These are phyloP conservation scores for Telenomus remus DNA, from an alignment of 1,140 invertebrate genomes.

Conservation along the genomic window DNA sequence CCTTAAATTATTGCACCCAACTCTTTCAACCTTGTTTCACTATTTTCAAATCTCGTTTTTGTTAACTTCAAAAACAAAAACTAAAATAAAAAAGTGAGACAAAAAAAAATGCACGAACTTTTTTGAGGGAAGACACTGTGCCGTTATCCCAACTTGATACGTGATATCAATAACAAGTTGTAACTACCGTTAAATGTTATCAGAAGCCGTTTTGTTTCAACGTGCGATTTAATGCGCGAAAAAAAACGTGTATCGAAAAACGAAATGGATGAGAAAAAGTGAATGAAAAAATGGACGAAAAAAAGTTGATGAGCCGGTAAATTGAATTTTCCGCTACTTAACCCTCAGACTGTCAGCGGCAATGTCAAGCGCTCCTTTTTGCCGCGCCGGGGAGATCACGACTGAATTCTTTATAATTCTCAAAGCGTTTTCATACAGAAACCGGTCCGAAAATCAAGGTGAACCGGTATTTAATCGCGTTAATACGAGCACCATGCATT, in stretches of 20 bases:
- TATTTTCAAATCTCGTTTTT: constrained; percentile 28
- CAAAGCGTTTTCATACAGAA: constrained; percentile 40
- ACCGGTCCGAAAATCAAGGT: constrained; percentile 59
- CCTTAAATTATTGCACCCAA: constrained; percentile 38
- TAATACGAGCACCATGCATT: constrained; percentile 47
- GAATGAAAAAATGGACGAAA: too few species aligned
- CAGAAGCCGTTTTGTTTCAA: constrained; percentile 9
- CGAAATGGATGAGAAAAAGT: too few species aligned
- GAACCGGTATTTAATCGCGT: constrained; percentile 46
- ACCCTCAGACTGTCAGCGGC: not conserved
- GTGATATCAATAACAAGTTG: constrained; percentile 17
- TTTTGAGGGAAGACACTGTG: not conserved
- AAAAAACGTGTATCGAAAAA: too few species aligned
- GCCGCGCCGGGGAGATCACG: constrained; percentile 5
- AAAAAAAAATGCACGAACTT: too few species aligned
- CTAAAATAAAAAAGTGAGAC: not conserved
- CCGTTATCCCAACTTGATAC: constrained; percentile 15
- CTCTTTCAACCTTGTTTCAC: constrained; percentile 25
- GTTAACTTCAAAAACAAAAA: constrained; percentile 7
- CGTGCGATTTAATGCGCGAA: not conserved
- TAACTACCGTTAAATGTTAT: constrained; percentile 26
- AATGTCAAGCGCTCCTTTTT: not conserved
- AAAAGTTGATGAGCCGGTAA: not conserved
- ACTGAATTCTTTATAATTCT: constrained; percentile 44
- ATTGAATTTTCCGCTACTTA: constrained; percentile 31